Evolutionary conservation across 2,113 vertebrate genomes (phyloP), one percentile per base, ranked within the genome.

Genomic region (Gallinago media): DNA sequence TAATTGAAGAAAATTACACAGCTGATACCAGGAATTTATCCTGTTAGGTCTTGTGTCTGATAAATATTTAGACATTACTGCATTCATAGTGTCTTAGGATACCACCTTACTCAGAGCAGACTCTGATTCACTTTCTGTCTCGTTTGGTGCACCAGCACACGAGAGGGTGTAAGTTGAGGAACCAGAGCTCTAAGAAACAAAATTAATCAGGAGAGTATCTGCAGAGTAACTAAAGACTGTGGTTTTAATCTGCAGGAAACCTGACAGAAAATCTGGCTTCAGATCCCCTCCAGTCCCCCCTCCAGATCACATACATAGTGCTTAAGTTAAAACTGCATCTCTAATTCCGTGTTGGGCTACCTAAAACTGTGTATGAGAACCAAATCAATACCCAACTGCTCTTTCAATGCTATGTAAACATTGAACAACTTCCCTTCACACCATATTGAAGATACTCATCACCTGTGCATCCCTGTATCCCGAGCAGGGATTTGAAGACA

Each of bases 61-160:
- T 67, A 94, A 91, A 77, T 89, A 84, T 80, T 94, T 89, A 91
- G 79, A 84, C 58, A 58, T 61, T 68, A 40, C 12, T 54, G 50
- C 23, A 75, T n/a, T 85, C 27, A 22, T 18, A 54, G 58, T 67
- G 11, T 67, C 85, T 91, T 82, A 73, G 79, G 70, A 67, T 85
- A 78, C 46, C 47, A 61, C 29, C 63, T 93, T 80, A 27, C n/a
- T 79, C 77, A 66, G 34, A 66, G 40, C 42, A 52, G 21, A 15
- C 15, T 29, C 11, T 73, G 36, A 52, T 74, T 82, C 25, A 22
- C 22, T 84, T 96, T 81, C 36, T 12, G 5, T 59, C 40, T 71
- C 44, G 11, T 12, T 70, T 91, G 38, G 38, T 38, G 88, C 11
- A 34, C 59, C 31, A 82, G 38, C 40, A 46, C 15, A 29, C 0